Evolutionary conservation across 2,797 vertebrate species (phyloP), one percentile per base, ranked within the genome.

Genomic region (Phrynocephalus vlangalii): DNA sequence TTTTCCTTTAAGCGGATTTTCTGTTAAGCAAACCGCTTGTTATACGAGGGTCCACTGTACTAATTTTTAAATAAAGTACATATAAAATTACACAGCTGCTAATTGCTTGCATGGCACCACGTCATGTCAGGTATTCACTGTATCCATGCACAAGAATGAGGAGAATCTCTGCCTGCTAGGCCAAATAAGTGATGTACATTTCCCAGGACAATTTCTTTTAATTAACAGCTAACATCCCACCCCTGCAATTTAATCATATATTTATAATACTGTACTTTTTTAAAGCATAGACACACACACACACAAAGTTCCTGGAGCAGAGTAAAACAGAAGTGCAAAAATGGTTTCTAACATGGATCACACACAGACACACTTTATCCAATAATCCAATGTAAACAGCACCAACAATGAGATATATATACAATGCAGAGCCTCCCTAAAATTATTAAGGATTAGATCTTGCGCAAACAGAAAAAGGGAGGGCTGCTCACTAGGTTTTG

Each of bases 321-420:
- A 78, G 28, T 8, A 30, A 38, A 68, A 78, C 22, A 44, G 67
- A 85, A 48, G 18, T 7, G 66, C 38, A 0, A 20, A 84, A 84
- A 44, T 8, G 26, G 3, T 11, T 15, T 38, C 6, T 63, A 63
- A 63, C 63, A 60, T 63, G 30, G 18, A 33, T 75, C 78, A 75
- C 26, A 63, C 13, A 63, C 56, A 48, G 50, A 22, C 33, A 9
- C n/a, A 30, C 11, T 72, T 88, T 79, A 88, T 88, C 82, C 82
- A 30, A 8, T 83, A 88, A 88, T 84, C 82, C 82, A 84, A 83
- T 79, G 75, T 79, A 60, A 50, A 33, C 50, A 84, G 52, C 50
- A 72, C 50, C 86, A 88, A 66, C 83, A 88, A 88, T 63, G 48
- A 84, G 75, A 88, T 83, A 44, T 48, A 88, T 83, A 44, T 48